Evolutionary conservation across 2,888 invertebrate species (phyloP).

Genomic region (Psylliodes chrysocephalus): DNA sequence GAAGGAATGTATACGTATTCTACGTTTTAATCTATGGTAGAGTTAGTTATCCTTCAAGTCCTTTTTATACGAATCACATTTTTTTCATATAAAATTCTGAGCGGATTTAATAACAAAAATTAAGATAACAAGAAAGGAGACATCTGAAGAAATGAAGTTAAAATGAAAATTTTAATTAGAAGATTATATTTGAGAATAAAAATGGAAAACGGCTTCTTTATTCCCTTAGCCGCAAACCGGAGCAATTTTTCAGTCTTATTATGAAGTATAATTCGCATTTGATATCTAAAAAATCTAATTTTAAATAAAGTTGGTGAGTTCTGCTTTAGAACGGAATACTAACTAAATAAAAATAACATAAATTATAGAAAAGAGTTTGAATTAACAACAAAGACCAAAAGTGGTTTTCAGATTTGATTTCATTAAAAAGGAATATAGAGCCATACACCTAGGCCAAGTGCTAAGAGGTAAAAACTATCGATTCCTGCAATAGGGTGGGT

Average conservation of each 20-base stretch:
- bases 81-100: not conserved
- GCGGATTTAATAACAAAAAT: not conserved
- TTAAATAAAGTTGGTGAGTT: too few species aligned
- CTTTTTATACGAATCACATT: not conserved
- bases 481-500: too few species aligned
- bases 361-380: too few species aligned
- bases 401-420: too few species aligned
- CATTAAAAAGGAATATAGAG: too few species aligned
- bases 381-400: too few species aligned
- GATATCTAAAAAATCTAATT: too few species aligned
- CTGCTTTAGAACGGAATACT: too few species aligned
- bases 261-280: not conserved
- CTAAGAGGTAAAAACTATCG: too few species aligned
- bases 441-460: too few species aligned
- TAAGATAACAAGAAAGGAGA: constrained; percentile 1
- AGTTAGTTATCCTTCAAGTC: not conserved
- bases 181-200: not conserved
- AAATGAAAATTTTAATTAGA: constrained; percentile 7
- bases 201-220: not conserved
- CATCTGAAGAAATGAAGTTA: not conserved
- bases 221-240: not conserved
- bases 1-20: too few species aligned
- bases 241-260: not conserved
- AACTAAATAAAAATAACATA: too few species aligned
- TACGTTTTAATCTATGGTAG: not conserved